Conservation (phyloP, 2,888 invertebrate species). For the Archips xylosteana region DNA sequence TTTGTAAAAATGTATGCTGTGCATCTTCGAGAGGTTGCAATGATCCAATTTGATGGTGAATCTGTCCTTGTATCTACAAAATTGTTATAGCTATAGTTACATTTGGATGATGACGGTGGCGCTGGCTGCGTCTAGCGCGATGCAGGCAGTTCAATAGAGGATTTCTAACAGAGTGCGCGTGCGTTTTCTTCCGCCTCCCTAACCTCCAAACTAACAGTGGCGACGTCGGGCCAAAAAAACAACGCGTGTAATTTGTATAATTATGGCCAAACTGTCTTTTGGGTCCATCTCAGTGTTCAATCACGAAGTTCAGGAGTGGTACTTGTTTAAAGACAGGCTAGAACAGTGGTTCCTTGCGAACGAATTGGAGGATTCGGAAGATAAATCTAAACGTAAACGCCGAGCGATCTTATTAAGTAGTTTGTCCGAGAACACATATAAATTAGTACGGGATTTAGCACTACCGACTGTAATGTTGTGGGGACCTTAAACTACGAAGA, state of each 20-base stretch:
- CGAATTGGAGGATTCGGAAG: background rate
- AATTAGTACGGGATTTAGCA: slow-evolving; percentile 10
- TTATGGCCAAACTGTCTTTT: slow-evolving; percentile 8
- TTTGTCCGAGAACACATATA: slow-evolving; percentile 12
- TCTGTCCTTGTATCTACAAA: no score
- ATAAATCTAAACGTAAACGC: slow-evolving; percentile 1
- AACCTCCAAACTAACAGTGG: slow-evolving; percentile 2
- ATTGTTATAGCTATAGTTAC: no score
- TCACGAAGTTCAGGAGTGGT: slow-evolving; percentile 15
- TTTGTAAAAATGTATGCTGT: no score
- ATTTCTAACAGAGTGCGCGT: no score
- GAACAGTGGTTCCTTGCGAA: slow-evolving; percentile 13
- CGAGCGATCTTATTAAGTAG: slow-evolving; percentile 16
- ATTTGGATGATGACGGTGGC: no score
- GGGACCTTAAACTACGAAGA: background rate
- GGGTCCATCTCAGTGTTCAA: slow-evolving; percentile 1
- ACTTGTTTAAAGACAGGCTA: slow-evolving; percentile 7
- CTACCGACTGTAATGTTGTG: slow-evolving; percentile 4
- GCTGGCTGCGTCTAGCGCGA: no score
- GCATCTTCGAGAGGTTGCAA: no score
- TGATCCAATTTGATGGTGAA: no score
- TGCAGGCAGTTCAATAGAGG: no score
- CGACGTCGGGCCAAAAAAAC: background rate
- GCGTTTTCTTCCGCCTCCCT: no score
- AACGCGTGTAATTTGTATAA: background rate